Base-by-base conservation (phyloP, 2,113 vertebrate species). In the Gallinago paraguaiae region DNA sequence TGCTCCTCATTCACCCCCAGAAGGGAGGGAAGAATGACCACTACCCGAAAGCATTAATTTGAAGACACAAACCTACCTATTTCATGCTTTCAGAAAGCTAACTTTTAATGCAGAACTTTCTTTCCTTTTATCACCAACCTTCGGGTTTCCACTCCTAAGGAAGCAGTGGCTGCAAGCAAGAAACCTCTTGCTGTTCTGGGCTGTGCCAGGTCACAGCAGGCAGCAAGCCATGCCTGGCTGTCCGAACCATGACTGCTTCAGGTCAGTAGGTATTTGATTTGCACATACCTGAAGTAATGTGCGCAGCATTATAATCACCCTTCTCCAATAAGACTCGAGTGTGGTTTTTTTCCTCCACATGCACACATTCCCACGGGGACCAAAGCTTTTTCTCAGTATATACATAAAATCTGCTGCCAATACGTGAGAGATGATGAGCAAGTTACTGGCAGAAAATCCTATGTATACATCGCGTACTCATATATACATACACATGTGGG, bases 251-350 rank as follows among this genome's bases (percentile, higher is more conserved):
- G 56, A 41, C 84, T 91, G 74, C 86, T 84, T 72, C 94, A 91
- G 93, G 90, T 93, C 95, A 95, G 48, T 46, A 86, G 63, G 31
- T 87, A 70, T 95, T 94, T 97, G 84, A 90, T 82, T 92, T 90
- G 94, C 86, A 91, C 95, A 91, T 96, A 92, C 72, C 86, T 94
- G 65, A 94, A 96, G 46, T 84, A 80, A 94, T 91, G 86, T 79
- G 74, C 12, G 4, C 57, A 72, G 61, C 50, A n/a, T 80, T 92
- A 92, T n/a, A 96, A 94, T 46, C 81, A 69, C 31, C 54, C 60
- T 86, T 68, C 90, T 90, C 51, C 79, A 93, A 12, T 7, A 41
- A 69, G 76, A 54, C 45, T 78, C 0, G 1, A 90, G 24, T 23
- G 30, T 2, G 48, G 0, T 1, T 79, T 87, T 78, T 82, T 72